These are phyloP conservation scores for Embiotoca jacksoni DNA, from an alignment of 2,113 vertebrate genomes.

Conservation along the genomic window DNA sequence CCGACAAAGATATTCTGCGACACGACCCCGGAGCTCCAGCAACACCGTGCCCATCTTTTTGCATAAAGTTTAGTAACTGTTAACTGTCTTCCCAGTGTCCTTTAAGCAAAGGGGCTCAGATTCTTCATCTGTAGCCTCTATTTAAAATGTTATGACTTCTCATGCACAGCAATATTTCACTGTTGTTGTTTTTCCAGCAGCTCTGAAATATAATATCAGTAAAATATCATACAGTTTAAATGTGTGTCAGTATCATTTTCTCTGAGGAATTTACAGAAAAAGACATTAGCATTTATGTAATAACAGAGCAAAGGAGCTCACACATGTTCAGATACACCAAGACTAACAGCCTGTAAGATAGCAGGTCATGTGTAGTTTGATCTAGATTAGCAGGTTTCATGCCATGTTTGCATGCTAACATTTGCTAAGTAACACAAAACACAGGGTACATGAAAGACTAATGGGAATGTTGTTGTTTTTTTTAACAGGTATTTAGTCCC, in stretches of 20 bases:
- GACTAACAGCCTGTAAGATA: neutral
- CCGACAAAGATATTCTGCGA: constrained; percentile 9
- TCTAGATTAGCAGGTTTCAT: too few relatives aligned
- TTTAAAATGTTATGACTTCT: constrained; percentile 24
- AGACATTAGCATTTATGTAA: neutral
- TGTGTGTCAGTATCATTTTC: neutral
- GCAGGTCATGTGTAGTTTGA: too few relatives aligned
- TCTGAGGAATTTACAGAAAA: neutral
- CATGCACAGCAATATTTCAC: neutral
- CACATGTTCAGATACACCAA: neutral
- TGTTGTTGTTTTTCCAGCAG: neutral
- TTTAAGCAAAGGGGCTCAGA: constrained; percentile 27
- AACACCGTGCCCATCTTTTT: neutral
- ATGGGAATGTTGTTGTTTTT: too few relatives aligned
- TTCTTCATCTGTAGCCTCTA: neutral
- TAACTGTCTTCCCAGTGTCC: constrained; percentile 6
- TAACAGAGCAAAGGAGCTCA: neutral
- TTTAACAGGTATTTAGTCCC: too few relatives aligned
- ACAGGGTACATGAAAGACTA: too few relatives aligned
- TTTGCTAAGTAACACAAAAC: too few relatives aligned
- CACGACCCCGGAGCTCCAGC: neutral
- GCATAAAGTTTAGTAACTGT: neutral
- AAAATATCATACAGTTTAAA: neutral
- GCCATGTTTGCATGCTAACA: too few relatives aligned
- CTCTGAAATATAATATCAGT: neutral